These are phyloP conservation scores for Stomatorhinus walkeri DNA, from an alignment of 2,797 vertebrate genomes.

Conservation along the genomic window DNA sequence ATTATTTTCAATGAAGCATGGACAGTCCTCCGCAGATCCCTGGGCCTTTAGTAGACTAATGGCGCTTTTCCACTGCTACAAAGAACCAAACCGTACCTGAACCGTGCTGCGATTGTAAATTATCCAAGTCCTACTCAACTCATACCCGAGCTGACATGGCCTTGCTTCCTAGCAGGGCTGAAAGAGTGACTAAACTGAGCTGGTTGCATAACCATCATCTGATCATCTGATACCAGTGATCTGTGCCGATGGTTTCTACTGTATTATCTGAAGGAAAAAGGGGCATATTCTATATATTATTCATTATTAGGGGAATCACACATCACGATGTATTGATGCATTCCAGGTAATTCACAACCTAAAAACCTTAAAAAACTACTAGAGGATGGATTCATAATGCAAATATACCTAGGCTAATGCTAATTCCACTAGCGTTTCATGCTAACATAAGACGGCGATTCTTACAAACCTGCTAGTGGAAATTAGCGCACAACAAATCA, in stretches of 20 bases:
- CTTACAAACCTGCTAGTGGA: background rate
- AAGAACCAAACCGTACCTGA: background rate
- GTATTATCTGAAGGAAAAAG: background rate
- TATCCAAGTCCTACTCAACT: background rate
- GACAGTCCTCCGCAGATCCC: background rate
- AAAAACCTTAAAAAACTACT: background rate
- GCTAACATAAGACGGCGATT: background rate
- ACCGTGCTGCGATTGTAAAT: background rate
- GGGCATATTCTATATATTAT: background rate
- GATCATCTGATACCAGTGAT: background rate
- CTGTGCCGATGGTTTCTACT: background rate
- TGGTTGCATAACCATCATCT: background rate
- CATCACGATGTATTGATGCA: background rate
- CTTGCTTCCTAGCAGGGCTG: background rate
- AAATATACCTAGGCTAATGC: background rate
- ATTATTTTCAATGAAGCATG: conserved; percentile 15
- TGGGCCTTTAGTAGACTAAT: background rate
- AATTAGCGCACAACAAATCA: background rate
- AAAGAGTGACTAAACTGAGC: background rate
- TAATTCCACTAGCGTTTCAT: background rate
- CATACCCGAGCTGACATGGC: background rate
- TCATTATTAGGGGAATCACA: background rate
- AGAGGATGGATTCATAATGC: background rate
- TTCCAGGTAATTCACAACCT: background rate
- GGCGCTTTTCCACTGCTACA: background rate